Evolutionary conservation across 1,140 invertebrate species (phyloP), one percentile per base, ranked within the genome.

Genomic region (Solen grandis): DNA sequence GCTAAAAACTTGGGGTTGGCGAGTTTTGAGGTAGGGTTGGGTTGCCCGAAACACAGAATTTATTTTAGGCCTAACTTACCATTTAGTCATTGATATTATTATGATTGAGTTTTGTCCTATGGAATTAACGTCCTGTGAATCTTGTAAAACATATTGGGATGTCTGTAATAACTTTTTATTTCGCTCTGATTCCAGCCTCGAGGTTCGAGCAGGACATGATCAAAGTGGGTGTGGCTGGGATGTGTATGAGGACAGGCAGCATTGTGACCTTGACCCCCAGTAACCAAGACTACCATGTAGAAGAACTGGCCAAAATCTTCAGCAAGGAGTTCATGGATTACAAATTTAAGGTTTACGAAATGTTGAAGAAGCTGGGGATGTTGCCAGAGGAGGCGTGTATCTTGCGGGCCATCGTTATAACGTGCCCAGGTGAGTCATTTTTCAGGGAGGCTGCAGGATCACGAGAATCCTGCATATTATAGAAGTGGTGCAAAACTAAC

Each of bases 141-240:
- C n/a, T n/a, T n/a, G n/a, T n/a, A n/a, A n/a, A n/a, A n/a, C n/a
- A n/a, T n/a, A n/a, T n/a, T n/a, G n/a, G n/a, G n/a, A n/a, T n/a
- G n/a, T n/a, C n/a, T n/a, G n/a, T n/a, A n/a, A n/a, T n/a, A n/a
- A n/a, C n/a, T n/a, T n/a, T n/a, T n/a, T n/a, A n/a, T n/a, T n/a
- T n/a, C n/a, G n/a, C n/a, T n/a, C 31, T 62, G n/a, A 36, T 80
- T 72, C 29, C 69, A 81, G 78, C 41, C 31, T 31, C 69, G 35
- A 38, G 78, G 33, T 74, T 81, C 74, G 78, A 81, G 41, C 62
- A 65, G 27, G 41, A 52, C 35, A 63, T 77, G 74, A 55, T 77
- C 31, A 77, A 66, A 36, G n/a, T 52, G 16, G 22, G 16, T 5
- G 50, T 33, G 25, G 19, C 14, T 0, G 33, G 22, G 14, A 29